A percentile compares a stretch with the other conserved stretches of the same genome.
These are phyloP conservation scores for Dasysyrphus albostriatus DNA, from an alignment of 2,888 invertebrate species.

Conservation along the genomic window DNA sequence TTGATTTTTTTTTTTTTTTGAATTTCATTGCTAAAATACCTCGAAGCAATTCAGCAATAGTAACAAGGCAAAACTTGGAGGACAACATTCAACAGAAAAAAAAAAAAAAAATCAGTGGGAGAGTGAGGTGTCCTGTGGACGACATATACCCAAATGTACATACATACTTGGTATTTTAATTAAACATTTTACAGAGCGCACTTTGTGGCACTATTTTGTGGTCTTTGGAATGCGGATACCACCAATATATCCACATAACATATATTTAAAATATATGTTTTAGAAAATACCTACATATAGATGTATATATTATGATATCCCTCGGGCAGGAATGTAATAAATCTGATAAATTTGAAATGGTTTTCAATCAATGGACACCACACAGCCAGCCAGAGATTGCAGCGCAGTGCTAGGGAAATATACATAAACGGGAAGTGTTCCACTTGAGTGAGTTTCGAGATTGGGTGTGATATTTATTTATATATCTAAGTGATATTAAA, in stretches of 20 bases:
- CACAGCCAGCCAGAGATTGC: neutral
- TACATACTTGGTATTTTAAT: slow-evolving; percentile 61
- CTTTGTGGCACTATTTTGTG: slow-evolving; percentile 67
- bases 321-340: slow-evolving; percentile 34
- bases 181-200: slow-evolving; percentile 68
- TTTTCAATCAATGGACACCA: slow-evolving; percentile 34
- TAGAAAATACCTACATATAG: slow-evolving; percentile 7
- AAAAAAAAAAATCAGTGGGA: neutral
- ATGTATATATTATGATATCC: neutral
- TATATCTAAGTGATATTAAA: neutral
- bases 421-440: slow-evolving; percentile 46
- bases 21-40: slow-evolving; percentile 33
- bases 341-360: slow-evolving; percentile 51
- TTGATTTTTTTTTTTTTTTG: slow-evolving; percentile 3
- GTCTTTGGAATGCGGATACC: slow-evolving; percentile 60
- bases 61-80: slow-evolving; percentile 30
- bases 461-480: neutral
- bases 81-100: neutral
- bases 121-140: neutral
- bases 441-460: slow-evolving; percentile 57
- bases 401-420: too few relatives aligned
- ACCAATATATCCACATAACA: neutral
- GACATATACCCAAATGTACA: neutral
- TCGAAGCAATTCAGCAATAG: slow-evolving; percentile 25
- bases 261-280: slow-evolving; percentile 17